Evolutionary conservation across 2,797 vertebrate genomes (phyloP).

Genomic region (Varecia variegata): DNA sequence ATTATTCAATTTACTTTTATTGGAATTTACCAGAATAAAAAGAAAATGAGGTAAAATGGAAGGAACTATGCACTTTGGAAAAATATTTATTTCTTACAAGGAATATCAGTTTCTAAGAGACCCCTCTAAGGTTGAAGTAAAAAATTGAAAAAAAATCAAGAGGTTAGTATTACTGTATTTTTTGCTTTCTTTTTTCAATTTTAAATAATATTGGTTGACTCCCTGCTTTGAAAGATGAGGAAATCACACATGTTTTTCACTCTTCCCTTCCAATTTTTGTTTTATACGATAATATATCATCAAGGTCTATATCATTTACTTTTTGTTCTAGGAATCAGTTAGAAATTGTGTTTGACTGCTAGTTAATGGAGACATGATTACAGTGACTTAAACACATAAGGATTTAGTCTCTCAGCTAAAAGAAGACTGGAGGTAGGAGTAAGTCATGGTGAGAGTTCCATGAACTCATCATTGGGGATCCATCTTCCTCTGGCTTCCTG

Average conservation of each 20-base stretch:
- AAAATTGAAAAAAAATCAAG: slow-evolving; percentile 1
- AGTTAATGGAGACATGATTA: background rate
- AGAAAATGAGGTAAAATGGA: slow-evolving; percentile 29
- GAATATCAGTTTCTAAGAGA: slow-evolving; percentile 23
- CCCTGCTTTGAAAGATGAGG: background rate
- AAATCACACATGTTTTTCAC: background rate
- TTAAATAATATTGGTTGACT: slow-evolving; percentile 18
- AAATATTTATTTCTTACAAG: background rate
- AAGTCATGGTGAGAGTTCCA: background rate
- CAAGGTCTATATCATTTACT: slow-evolving; percentile 25
- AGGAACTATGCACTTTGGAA: background rate
- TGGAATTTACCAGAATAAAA: slow-evolving; percentile 7
- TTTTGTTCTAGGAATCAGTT: slow-evolving; percentile 6
- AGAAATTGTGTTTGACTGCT: slow-evolving; percentile 26
- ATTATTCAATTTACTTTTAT: background rate
- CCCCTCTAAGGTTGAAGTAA: background rate
- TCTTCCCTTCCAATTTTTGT: background rate
- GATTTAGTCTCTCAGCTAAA: slow-evolving; percentile 15
- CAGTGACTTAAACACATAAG: background rate
- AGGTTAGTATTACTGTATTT: background rate
- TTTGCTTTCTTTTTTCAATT: slow-evolving; percentile 8
- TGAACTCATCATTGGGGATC: background rate
- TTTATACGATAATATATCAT: slow-evolving; percentile 4
- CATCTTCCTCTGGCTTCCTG: background rate
- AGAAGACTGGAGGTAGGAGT: background rate